Conservation (phyloP, 1,140 invertebrate genomes). For the Calliopsis andreniformis region DNA sequence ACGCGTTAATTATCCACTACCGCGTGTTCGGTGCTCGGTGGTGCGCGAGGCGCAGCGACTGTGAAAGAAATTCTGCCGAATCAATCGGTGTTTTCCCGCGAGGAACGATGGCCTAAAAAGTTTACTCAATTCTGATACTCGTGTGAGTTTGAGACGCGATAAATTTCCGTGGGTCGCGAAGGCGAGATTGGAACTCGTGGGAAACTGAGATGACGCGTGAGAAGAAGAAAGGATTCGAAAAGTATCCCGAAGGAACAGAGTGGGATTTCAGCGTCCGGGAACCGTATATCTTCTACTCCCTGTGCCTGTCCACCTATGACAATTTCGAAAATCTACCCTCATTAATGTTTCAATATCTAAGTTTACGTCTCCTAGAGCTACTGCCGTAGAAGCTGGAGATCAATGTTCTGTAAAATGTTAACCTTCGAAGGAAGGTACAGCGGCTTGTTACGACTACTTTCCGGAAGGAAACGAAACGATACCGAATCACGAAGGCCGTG, state of each 20-base stretch:
- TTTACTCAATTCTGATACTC: constrained; percentile 27
- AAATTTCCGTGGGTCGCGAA: constrained; percentile 29
- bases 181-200: constrained; percentile 40
- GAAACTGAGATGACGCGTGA: constrained; percentile 22
- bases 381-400: not conserved
- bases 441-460: not conserved
- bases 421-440: too few relatives aligned
- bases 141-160: not conserved
- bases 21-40: not conserved
- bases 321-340: not conserved
- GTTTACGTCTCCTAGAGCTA: not conserved
- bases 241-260: constrained; percentile 40
- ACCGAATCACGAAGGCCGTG: constrained; percentile 53
- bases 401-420: not conserved
- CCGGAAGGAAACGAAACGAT: constrained; percentile 41
- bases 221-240: constrained; percentile 22
- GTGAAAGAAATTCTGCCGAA: not conserved
- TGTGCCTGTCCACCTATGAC: not conserved
- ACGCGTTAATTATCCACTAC: constrained; percentile 27
- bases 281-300: constrained; percentile 43
- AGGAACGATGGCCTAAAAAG: not conserved
- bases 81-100: not conserved
- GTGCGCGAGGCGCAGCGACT: not conserved
- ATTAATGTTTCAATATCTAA: not conserved
- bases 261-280: constrained; percentile 45